Evolutionary conservation across 2,888 invertebrate genomes (phyloP).

Genomic region (Drosophila mimica): DNA sequence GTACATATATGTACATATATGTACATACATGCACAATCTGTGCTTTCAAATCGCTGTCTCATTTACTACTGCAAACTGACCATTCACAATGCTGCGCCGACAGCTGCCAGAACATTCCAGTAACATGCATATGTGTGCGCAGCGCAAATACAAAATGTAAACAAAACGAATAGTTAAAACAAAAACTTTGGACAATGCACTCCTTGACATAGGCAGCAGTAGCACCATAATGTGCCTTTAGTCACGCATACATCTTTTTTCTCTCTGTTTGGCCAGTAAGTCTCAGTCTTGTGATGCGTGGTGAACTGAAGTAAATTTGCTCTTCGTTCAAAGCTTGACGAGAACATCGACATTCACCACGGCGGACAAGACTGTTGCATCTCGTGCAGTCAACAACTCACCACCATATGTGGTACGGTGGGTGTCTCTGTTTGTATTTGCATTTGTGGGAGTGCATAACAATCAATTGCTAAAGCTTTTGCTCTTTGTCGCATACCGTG

Average conservation of each 20-base stretch:
- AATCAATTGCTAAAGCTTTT: constrained; percentile 48
- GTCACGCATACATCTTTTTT: constrained; percentile 61
- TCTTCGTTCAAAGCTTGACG: constrained; percentile 17
- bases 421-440: constrained; percentile 12
- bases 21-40: constrained; percentile 16
- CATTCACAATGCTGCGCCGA: constrained; percentile 75
- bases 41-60: constrained; percentile 16
- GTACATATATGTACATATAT: constrained; percentile 27
- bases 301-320: constrained; percentile 34
- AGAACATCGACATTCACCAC: constrained; percentile 43
- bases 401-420: constrained; percentile 48
- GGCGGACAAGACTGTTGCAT: constrained; percentile 52
- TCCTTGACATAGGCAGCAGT: constrained; percentile 6
- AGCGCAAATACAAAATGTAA: constrained; percentile 44
- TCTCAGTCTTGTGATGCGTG: constrained; percentile 44
- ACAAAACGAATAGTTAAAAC: constrained; percentile 48
- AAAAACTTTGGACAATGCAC: constrained; percentile 28
- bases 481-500: constrained; percentile 28
- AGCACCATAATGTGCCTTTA: constrained; percentile 56
- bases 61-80: constrained; percentile 47
- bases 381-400: constrained; percentile 63
- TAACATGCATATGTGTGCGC: constrained; percentile 37
- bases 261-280: constrained; percentile 3
- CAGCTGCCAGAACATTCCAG: constrained; percentile 71
- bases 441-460: background rate